Evolutionary conservation across 1,140 invertebrate species (phyloP), one percentile per base, ranked within the genome.

Genomic region (Platyura marginata): DNA sequence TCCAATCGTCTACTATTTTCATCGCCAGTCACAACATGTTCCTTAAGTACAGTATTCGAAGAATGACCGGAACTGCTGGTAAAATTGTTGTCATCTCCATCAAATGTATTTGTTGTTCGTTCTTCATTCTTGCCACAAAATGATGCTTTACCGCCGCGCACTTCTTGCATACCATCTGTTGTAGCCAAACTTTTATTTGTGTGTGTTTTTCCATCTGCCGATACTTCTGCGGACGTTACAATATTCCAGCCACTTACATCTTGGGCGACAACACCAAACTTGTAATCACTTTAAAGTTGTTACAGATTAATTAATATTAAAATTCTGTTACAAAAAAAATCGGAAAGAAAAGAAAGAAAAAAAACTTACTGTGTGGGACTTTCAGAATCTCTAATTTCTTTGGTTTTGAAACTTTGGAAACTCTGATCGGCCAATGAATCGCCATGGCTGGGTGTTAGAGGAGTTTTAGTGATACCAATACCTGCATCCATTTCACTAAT

Each of bases 301-400:
- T n/a, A n/a, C n/a, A n/a, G n/a, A n/a, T 13, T 13, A 6, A n/a
- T n/a, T n/a, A n/a, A n/a, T n/a, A n/a, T n/a, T n/a, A n/a, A n/a
- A n/a, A n/a, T n/a, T n/a, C n/a, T n/a, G n/a, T n/a, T n/a, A n/a
- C n/a, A n/a, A n/a, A n/a, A n/a, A n/a, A n/a, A n/a, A n/a, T n/a
- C n/a, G 25, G 6, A 29, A 29, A 29, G 6, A 29, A 29, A 8
- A 8, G 6, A 29, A 29, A 29, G 6, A 3, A 19, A 9, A 16
- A 20, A 42, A 8, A 3, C 29, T 45, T 61, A 57, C 49, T 72
- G 68, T 13, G 74, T 76, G 3, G 79, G 79, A 21, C 76, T 80
- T 56, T 75, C 74, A 4, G 78, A 80, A 54, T 81, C 79, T 35
- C 78, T 65, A 16, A 81, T 74, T 62, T 81, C 79, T 61, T 81